Evolutionary conservation across 2,888 invertebrate species (phyloP), one percentile per base, ranked within the genome.

Genomic region (Falcaria lacertinaria): DNA sequence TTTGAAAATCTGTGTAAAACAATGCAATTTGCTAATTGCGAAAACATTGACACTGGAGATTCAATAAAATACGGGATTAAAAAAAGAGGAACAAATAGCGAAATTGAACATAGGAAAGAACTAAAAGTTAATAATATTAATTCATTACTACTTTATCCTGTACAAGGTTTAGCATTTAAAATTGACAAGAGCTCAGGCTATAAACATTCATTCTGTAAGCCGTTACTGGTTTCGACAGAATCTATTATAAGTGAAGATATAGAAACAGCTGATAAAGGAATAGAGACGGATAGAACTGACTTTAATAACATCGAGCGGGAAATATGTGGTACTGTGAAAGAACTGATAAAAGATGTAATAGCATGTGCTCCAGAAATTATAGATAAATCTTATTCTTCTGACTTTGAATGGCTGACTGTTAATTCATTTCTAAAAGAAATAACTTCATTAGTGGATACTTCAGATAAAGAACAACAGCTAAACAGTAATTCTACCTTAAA

Each of bases 281-380:
- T 11, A 11, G 1, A 28, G 11, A 11, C 11, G 2, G 2, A 28
- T 28, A 25, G 13, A 37, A 41, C 42, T 15, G 43, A 46, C 7
- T 28, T 47, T 34, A 42, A 34, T 36, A 48, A 47, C 13, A 43
- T 49, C 50, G 47, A 41, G 35, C 42, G 41, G 45, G 39, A 46
- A 34, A 38, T 58, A 43, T 51, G 53, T 41, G 50, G 52, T 15
- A 49, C 49, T 41, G 58, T 60, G 1, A 57, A 58, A 28, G 38
- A 57, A 28, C 41, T 64, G 11, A 50, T 63, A 13, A 63, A 59
- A 57, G 53, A 59, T 16, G 43, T 62, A 4, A 55, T 62, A 17
- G 44, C 54, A 19, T 37, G 51, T 11, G 52, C 61, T 5, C 37
- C 6, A 39, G 42, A 45, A 36, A 25, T 33, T 6, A 42, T 41